A percentile compares a stretch with the other conserved stretches of the same genome.
Evolutionary conservation across 1,140 invertebrate genomes (phyloP).

Genomic region (Hycleus cichorii): DNA sequence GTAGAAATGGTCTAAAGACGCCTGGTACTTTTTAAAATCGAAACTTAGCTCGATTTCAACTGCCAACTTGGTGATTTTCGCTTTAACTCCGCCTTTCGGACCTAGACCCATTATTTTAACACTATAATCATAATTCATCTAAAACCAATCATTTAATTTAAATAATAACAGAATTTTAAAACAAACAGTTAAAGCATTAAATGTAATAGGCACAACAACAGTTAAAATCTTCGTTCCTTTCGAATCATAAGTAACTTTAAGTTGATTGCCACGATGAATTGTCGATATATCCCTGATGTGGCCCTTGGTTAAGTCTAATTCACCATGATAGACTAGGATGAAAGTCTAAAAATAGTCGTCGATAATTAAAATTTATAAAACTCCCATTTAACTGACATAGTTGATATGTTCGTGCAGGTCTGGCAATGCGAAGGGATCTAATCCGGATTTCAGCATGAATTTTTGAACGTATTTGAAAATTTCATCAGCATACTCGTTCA

Average conservation of each 20-base stretch:
- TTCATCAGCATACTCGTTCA: no score
- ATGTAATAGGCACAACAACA: slow-evolving; percentile 15
- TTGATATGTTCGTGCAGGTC: no score
- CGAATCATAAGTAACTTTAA: slow-evolving; percentile 40
- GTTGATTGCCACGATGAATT: slow-evolving; percentile 40
- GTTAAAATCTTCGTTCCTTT: slow-evolving; percentile 33
- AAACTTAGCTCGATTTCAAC: slow-evolving; percentile 37
- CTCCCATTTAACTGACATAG: no score
- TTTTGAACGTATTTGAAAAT: no score
- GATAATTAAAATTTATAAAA: no score
- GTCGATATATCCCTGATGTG: slow-evolving; percentile 38
- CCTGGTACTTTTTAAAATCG: slow-evolving; percentile 8
- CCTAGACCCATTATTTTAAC: slow-evolving; percentile 41
- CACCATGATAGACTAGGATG: no score
- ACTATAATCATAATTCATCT: slow-evolving; percentile 44
- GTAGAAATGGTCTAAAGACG: neutral
- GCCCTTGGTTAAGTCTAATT: no score
- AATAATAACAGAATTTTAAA: no score
- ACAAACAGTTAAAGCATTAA: neutral
- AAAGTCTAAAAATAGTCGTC: no score
- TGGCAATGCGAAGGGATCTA: no score
- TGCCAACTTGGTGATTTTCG: slow-evolving; percentile 37
- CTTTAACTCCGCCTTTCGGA: slow-evolving; percentile 38
- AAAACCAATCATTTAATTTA: slow-evolving; percentile 17
- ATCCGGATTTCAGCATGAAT: no score